Conservation (phyloP, 2,888 invertebrate genomes). For the Axea sp. region DNA sequence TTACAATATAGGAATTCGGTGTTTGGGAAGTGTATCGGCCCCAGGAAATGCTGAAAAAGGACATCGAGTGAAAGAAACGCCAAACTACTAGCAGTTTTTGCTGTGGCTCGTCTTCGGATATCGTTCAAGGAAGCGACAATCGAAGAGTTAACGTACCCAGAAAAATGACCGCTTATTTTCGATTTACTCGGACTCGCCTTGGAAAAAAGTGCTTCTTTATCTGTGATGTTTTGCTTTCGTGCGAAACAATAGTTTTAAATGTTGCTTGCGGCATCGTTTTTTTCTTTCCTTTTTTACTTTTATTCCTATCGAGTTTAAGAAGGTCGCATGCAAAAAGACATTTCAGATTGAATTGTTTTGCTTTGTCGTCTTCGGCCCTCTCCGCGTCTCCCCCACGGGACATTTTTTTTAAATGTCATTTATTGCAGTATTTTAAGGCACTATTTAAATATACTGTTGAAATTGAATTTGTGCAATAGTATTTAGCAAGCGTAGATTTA, state of each 20-base stretch:
- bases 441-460: conserved; percentile 11
- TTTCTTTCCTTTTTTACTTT: conserved; percentile 5
- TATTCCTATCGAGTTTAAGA: conserved; percentile 33
- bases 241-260: conserved; percentile 39
- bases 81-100: conserved; percentile 40
- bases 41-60: too few species aligned
- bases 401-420: conserved; percentile 24
- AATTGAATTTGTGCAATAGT: conserved; percentile 11
- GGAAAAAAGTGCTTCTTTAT: conserved; percentile 37
- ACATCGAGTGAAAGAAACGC: too few species aligned
- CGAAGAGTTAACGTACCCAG: conserved; percentile 42
- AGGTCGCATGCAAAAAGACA: conserved; percentile 30
- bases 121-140: conserved; percentile 40
- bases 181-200: not conserved
- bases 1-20: too few species aligned
- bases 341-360: conserved; percentile 35
- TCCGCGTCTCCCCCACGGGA: not conserved
- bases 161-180: conserved; percentile 49
- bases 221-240: conserved; percentile 14
- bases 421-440: conserved; percentile 18
- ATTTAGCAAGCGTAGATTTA: conserved; percentile 12
- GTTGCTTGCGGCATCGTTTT: conserved; percentile 28
- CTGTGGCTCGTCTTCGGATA: conserved; percentile 23
- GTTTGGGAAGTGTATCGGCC: too few species aligned
- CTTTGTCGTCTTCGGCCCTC: not conserved